Evolutionary conservation across 1,140 invertebrate genomes (phyloP), one percentile per base, ranked within the genome.

Genomic region (Ooceraea biroi): DNA sequence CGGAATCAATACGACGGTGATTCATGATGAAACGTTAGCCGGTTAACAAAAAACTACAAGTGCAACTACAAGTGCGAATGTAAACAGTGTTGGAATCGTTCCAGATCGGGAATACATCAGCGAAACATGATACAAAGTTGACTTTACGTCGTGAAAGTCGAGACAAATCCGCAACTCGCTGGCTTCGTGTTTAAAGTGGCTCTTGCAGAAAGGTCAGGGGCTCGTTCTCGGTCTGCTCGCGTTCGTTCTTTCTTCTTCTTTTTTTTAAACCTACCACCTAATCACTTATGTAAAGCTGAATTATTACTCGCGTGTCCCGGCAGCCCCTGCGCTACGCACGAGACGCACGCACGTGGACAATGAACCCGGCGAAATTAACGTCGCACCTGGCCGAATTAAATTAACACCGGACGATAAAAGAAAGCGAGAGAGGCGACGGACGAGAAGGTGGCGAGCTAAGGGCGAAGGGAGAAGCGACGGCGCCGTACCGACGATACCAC

Each of bases 331-430:
- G n/a, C 30, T 46, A 58, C 30, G 65, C 52, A 41, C 46, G 57
- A 46, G 36, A 73, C n/a, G n/a, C 80, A 63, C 69, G 71, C 69
- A 52, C 55, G 8, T 50, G 82, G 48, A 0, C 82, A 63, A 83
- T 44, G 46, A 83, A 83, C 71, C 60, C 57, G 8, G 52, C n/a
- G 14, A 52, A 82, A 85, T 65, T 71, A 82, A 60, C 48, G 66
- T 82, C 58, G 83, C 83, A 85, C 65, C 76, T 85, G 83, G 50
- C 55, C 58, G 77, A 82, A 85, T 72, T 71, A 71, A 85, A 85
- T 85, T 85, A 82, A 71, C 52, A 48, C 61, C 30, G 44, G 52
- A 50, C 60, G 82, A 83, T 71, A 63, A 69, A 61, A 84, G 66
- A 68, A 61, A 30, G n/a, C 36, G 17, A 25, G 14, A 10, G 46